Percentiles rank a stretch among this genome's conserved stretches.
These are phyloP conservation scores for Vulpes lagopus DNA, from an alignment of 2,113 vertebrate species.

Conservation along the genomic window DNA sequence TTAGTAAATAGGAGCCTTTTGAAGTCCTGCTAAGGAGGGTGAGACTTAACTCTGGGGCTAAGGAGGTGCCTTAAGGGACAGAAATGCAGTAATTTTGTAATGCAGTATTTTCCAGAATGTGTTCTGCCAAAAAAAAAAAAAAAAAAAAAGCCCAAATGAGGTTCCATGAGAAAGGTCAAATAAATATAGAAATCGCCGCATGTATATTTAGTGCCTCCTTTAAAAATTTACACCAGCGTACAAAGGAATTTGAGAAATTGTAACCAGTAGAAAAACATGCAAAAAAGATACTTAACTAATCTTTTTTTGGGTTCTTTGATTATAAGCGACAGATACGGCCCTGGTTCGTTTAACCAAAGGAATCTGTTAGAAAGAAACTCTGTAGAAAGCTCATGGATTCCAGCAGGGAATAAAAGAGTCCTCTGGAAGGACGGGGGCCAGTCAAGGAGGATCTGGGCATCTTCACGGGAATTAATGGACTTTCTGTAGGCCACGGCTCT, in stretches of 20 bases:
- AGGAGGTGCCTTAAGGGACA: neutral
- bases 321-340: neutral
- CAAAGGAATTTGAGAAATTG: constrained; percentile 38
- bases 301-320: neutral
- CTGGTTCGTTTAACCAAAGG: neutral
- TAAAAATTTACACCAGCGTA: neutral
- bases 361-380: neutral
- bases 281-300: neutral
- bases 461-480: neutral
- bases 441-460: neutral
- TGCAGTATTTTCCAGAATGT: neutral
- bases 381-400: neutral
- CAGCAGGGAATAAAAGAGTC: neutral
- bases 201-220: neutral
- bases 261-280: neutral
- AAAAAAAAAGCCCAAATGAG: neutral
- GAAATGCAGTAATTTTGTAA: neutral
- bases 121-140: neutral
- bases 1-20: neutral
- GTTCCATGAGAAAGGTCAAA: neutral
- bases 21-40: neutral
- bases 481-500: neutral
- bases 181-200: neutral
- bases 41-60: constrained; percentile 18
- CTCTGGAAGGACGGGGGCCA: neutral